Evolutionary conservation across 2,113 vertebrate genomes (phyloP), one percentile per base, ranked within the genome.

Genomic region (Corydoras sp.): DNA sequence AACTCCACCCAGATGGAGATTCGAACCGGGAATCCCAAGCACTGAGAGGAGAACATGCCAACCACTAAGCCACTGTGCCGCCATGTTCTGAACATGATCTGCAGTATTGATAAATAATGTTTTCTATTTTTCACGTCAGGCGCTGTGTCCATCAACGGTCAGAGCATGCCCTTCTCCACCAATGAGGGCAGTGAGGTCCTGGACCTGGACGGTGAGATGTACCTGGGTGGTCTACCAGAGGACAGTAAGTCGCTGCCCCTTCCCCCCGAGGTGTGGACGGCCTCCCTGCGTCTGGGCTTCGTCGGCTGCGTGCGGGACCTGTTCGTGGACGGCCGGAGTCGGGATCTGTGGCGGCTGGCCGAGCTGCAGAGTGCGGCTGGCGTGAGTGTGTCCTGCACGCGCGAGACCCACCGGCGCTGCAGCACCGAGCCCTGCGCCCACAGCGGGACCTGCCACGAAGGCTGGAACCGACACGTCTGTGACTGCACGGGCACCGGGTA

Each of bases 381-480:
- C 2, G 90, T 96, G 2, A 86, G 90, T 75, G 90, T 91, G 31
- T 90, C 92, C 83, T 96, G 95, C 80, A 92, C 92, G 48, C 88
- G 91, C 10, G 94, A 96, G 83, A 93, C 92, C 0, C 89, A 93
- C 65, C 81, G 89, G 58, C 90, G 91, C 66, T 96, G 95, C 67
- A 72, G 84, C 9, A 87, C 88, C 0, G 87, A 88, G 13, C 93
- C 93, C 0, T 97, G 95, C 30, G 85, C 81, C 62, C 92, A 94
- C 1, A 90, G 92, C 0, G 93, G 92, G 1, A 69, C 89, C 61
- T 97, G 95, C 82, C 85, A 86, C 0, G 95, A 97, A 73, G 95
- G 95, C 69, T 97, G 95, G 95, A 97, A 96, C 86, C 92, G 95
- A 11, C 93, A 94, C 64, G 79, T 96, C 69, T 96, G 95, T 29